phyloP scores from a whole-genome alignment of 2,888 invertebrate genomes.

The Rotaria sp. region DNA sequence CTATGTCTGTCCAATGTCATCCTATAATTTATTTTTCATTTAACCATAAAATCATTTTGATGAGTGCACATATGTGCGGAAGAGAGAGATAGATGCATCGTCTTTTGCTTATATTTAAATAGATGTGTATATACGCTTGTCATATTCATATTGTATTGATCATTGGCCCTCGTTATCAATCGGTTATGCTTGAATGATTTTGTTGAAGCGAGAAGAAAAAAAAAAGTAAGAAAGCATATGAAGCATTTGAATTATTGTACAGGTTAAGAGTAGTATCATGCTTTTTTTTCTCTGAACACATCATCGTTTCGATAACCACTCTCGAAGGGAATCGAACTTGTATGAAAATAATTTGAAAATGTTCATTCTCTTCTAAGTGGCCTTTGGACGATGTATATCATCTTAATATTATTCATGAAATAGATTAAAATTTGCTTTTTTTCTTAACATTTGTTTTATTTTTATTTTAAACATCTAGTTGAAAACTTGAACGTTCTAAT shows the following conservation, averaged over 20 bases:
- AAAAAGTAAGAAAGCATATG: neutral
- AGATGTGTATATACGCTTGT: neutral
- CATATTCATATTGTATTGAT: neutral
- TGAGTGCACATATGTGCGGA: neutral
- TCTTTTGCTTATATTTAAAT: neutral
- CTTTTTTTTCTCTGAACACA: neutral
- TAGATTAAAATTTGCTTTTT: neutral
- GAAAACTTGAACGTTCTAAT: neutral
- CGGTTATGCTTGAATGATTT: neutral
- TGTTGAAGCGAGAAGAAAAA: neutral
- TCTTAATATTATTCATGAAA: neutral
- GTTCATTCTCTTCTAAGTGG: constrained; percentile 22
- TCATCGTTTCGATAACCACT: neutral
- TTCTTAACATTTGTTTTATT: neutral
- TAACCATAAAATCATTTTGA: constrained; percentile 1
- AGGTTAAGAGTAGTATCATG: neutral
- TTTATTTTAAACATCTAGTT: neutral
- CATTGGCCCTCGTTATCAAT: neutral
- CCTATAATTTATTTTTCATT: neutral
- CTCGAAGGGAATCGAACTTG: constrained; percentile 2
- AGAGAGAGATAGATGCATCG: neutral
- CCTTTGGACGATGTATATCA: neutral
- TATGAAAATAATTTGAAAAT: neutral
- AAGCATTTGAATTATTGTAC: neutral
- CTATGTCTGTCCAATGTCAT: neutral